Evolutionary conservation across 2,888 invertebrate genomes (phyloP), one percentile per base, ranked within the genome.

Genomic region (Tachina lurida): DNA sequence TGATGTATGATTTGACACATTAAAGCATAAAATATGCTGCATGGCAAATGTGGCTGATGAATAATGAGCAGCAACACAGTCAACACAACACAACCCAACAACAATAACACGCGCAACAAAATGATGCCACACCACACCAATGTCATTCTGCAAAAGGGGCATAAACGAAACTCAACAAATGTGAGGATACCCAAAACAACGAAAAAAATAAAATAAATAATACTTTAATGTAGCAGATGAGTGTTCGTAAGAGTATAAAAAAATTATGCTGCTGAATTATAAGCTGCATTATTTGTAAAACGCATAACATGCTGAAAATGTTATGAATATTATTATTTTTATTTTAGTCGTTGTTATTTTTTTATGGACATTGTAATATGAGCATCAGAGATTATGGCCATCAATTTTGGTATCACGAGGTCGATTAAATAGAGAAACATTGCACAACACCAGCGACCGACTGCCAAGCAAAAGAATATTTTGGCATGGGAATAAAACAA

Each of bases 1-100:
- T 90, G 90, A 90, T 87, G 89, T 89, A 89, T 88, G 89, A 91
- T 90, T 90, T 90, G 89, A 90, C 90, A 90, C 90, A 91, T 89
- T 90, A 90, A 91, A 91, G 90, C 89, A 91, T 90, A 90, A 90
- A 85, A 87, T 87, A 84, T 85, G 85, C 78, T 80, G 85, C 84
- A 85, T 78, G 76, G 86, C 87, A 86, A 87, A 85, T 84, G 87
- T 84, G 87, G 85, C 87, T 87, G 84, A 84, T 87, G 87, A 87
- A 87, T 87, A 87, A 87, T 87, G 87, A 87, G 86, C 82, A 87
- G 86, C 82, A 77, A 81, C 77, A 82, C 74, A 73, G 62, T 67
- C 62, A 58, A 43, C 78, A 71, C 63, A 73, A 39, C 71, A 81
- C 5, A 31, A 31, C 5, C 5, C 31, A 87, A 84, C 82, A 74